Base-by-base conservation (phyloP, 1,140 invertebrate genomes). In the Eriocheir sinensis region DNA sequence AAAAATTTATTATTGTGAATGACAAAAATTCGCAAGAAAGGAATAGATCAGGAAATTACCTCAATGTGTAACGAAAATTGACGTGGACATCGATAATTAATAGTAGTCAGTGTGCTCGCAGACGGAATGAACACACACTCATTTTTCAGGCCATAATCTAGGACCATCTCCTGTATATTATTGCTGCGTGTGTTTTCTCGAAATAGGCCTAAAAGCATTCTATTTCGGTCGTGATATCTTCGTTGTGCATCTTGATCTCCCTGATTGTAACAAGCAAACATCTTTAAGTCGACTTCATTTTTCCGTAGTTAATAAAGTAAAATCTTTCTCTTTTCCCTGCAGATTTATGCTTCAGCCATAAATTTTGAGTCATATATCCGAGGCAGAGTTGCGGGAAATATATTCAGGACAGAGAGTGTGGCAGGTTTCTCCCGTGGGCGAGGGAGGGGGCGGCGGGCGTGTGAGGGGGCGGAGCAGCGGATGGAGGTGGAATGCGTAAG, bases 311-410 rank as follows among this genome's bases (percentile, higher is more conserved):
- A 72, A 72, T 72, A 72, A 72, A 72, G 60, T 72, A 72, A 72
- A 72, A 72, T 72, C 60, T 21, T n/a, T 21, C 60, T 72, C 60
- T 72, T 72, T 72, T n/a, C 60, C 60, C 60, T n/a, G 60, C 60
- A 72, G 60, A 72, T 72, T 72, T 72, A 72, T 72, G 60, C 60
- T 72, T 72, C 60, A n/a, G 60, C 60, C 60, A 72, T 72, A 72
- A 72, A 72, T 72, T 72, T 72, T n/a, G 60, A 72, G 60, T 72
- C 60, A 72, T 72, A 72, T 72, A 72, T 72, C 60, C 60, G 60
- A 72, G 60, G 60, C 60, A 72, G 60, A 72, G 60, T 72, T 72
- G 60, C 60, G 60, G 60, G 60, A 72, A 72, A 72, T 72, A 72
- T 72, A 72, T 72, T 72, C 60, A 72, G 60, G 60, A 72, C 60